Evolutionary conservation across 1,140 invertebrate genomes (phyloP).

Genomic region (Papilio glaucus): DNA sequence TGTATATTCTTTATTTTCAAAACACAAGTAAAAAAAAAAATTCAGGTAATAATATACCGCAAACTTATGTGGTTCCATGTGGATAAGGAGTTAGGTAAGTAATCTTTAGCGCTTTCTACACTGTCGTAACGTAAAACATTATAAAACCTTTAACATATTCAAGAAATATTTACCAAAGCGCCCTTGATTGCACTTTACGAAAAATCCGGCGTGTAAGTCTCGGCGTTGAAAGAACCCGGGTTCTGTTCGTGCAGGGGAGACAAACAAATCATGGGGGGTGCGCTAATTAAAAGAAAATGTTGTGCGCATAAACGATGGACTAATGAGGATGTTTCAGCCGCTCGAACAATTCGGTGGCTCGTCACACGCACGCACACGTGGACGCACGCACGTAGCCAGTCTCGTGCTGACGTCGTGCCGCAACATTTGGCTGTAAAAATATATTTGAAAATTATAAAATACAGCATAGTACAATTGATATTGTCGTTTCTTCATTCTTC

Average conservation of each 20-base stretch:
- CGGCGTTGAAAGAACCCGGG: constrained; percentile 39
- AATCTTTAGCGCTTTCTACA: neutral
- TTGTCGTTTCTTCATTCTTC: too few species aligned
- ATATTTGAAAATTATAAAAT: too few species aligned
- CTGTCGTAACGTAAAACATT: neutral
- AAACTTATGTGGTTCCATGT: too few species aligned
- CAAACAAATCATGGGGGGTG: constrained; percentile 45
- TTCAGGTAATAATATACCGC: too few species aligned
- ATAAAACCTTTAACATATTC: neutral
- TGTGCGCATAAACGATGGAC: constrained; percentile 39
- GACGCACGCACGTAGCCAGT: neutral
- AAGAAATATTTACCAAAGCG: neutral
- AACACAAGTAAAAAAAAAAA: too few species aligned
- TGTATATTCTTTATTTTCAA: too few species aligned
- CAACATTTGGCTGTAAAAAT: too few species aligned
- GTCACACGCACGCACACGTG: neutral
- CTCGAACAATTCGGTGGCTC: constrained; percentile 16
- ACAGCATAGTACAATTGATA: too few species aligned
- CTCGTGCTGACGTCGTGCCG: too few species aligned
- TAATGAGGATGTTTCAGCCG: constrained; percentile 49
- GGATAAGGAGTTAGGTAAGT: too few species aligned
- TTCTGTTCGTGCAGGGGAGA: neutral
- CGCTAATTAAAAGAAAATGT: constrained; percentile 61
- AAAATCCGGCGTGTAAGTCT: neutral
- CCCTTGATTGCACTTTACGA: neutral